Conservation (phyloP, 2,888 invertebrate species). For the Stenchaetothrips biformis region DNA sequence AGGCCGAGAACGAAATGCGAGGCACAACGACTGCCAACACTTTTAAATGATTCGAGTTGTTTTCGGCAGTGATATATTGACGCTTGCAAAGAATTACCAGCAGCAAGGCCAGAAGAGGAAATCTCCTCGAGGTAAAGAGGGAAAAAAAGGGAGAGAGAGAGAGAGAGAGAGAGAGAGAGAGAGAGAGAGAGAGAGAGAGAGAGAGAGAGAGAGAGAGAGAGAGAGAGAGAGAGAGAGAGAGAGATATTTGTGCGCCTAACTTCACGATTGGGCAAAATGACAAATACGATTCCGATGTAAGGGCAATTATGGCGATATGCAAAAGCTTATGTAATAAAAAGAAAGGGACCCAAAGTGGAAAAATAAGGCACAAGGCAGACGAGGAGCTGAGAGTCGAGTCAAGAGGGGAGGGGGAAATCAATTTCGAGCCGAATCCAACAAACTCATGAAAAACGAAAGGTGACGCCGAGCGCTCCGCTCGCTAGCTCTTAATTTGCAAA, state of each 20-base stretch:
- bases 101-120: no score
- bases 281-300: slow-evolving; percentile 21
- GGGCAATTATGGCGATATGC: slow-evolving; percentile 18
- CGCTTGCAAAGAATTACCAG: no score
- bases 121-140: background rate
- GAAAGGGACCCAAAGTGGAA: background rate
- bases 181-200: no score
- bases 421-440: slow-evolving; percentile 12
- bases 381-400: background rate
- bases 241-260: background rate
- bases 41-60: no score
- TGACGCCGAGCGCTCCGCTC: background rate
- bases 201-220: no score
- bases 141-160: background rate
- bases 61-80: no score
- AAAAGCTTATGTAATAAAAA: slow-evolving; percentile 3
- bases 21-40: no score
- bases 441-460: slow-evolving; percentile 11
- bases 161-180: background rate
- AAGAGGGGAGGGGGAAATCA: background rate
- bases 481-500: slow-evolving; percentile 21
- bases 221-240: background rate
- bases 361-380: background rate
- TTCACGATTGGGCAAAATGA: background rate
- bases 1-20: no score